Evolutionary conservation across 2,797 vertebrate genomes (phyloP).

Genomic region (Premnoplex brunnescens): DNA sequence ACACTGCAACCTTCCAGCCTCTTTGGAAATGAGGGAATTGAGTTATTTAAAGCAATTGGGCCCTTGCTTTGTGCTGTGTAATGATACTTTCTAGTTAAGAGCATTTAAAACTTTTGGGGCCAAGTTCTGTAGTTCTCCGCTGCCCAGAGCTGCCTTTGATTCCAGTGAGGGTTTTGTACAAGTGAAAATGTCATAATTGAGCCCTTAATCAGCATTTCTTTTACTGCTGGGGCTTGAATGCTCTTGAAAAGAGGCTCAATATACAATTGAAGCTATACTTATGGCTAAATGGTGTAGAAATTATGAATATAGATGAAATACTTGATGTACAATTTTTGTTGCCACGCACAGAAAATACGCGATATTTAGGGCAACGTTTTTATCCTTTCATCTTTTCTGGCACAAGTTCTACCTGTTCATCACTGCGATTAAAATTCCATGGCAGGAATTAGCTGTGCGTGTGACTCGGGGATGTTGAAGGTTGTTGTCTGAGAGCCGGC

Average conservation of each 20-base stretch:
- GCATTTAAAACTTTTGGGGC: neutral
- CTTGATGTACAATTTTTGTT: slow-evolving; percentile 24
- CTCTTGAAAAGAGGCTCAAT: slow-evolving; percentile 23
- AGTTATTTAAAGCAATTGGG: neutral
- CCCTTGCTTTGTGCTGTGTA: neutral
- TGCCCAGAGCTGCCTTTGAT: slow-evolving; percentile 34
- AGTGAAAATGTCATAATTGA: slow-evolving; percentile 29
- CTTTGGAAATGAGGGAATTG: neutral
- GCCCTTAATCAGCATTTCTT: slow-evolving; percentile 62
- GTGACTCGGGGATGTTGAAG: neutral
- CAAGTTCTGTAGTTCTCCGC: neutral
- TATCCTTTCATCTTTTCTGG: slow-evolving; percentile 56
- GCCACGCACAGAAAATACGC: neutral
- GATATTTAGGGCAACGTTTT: slow-evolving; percentile 48
- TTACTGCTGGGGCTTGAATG: slow-evolving; percentile 36
- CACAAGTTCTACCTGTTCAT: slow-evolving; percentile 43
- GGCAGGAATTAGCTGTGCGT: neutral
- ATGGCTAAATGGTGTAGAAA: slow-evolving; percentile 40
- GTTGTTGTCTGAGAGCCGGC: neutral
- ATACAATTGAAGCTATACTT: slow-evolving; percentile 54
- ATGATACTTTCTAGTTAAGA: neutral
- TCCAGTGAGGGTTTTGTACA: neutral
- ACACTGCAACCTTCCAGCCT: neutral
- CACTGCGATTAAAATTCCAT: neutral
- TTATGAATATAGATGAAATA: slow-evolving; percentile 59